phyloP scores from a whole-genome alignment of 2,113 vertebrate species.

The Spilogale gracilis region DNA sequence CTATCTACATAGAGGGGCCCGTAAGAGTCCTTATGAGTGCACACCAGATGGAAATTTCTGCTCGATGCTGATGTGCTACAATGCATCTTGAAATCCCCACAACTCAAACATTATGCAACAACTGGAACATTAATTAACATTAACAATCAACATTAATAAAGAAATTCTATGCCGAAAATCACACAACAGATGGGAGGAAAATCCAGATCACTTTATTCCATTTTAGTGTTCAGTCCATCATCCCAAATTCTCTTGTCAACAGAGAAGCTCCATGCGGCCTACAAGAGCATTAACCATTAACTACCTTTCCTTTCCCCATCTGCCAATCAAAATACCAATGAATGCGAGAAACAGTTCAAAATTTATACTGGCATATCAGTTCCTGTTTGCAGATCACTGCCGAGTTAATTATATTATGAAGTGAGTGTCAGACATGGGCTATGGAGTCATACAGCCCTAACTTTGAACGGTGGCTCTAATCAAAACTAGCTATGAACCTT shows the following conservation, averaged over 20 bases:
- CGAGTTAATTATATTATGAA: background rate
- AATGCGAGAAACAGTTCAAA: background rate
- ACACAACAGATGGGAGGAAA: background rate
- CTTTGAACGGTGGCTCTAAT: background rate
- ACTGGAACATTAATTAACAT: background rate
- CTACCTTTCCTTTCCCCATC: background rate
- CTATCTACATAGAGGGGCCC: background rate
- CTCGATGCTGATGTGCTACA: background rate
- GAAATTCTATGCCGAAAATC: background rate
- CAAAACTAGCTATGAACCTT: background rate
- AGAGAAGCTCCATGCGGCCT: background rate
- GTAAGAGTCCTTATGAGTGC: background rate
- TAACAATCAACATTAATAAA: background rate
- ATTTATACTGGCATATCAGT: background rate
- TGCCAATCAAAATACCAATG: background rate
- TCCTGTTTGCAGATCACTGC: background rate
- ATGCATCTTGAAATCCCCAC: background rate
- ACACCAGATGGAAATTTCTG: background rate
- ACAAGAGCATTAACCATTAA: background rate
- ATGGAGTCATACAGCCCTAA: background rate
- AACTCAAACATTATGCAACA: background rate
- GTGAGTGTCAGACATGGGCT: background rate
- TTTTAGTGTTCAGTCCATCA: background rate
- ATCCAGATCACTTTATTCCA: background rate
- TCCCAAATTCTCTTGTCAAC: background rate